phyloP scores from a whole-genome alignment of 1,140 invertebrate genomes.

The Orchesella cincta region DNA sequence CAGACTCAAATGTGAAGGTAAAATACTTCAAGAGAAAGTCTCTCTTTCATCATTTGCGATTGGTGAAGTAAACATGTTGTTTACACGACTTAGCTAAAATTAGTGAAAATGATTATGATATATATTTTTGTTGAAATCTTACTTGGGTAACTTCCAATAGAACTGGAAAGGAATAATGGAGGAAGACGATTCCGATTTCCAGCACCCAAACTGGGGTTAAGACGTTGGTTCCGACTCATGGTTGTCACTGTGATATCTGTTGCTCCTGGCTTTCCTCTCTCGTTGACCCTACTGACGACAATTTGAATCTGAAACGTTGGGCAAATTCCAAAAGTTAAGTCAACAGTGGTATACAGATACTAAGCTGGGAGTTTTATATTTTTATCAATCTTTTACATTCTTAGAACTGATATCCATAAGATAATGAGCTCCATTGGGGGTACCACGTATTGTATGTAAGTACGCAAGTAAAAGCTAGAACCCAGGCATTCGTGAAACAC shows the following conservation, averaged over 20 bases:
- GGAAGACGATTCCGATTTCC: conserved; percentile 35
- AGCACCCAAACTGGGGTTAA: not conserved
- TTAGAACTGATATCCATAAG: too few species aligned
- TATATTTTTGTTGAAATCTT: not conserved
- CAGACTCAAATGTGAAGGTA: not conserved
- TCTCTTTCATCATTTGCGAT: too few species aligned
- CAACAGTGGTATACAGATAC: too few species aligned
- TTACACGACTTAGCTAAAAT: too few species aligned
- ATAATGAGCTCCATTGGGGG: too few species aligned
- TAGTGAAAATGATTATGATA: not conserved
- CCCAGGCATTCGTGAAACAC: too few species aligned
- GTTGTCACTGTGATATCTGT: conserved; percentile 40
- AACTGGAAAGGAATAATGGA: conserved; percentile 19
- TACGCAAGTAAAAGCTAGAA: too few species aligned
- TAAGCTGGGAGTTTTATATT: too few species aligned
- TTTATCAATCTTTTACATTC: too few species aligned
- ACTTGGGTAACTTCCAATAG: conserved; percentile 15
- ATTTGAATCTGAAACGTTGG: conserved; percentile 45
- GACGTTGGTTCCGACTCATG: conserved; percentile 26
- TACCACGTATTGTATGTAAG: too few species aligned
- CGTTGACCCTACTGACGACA: conserved; percentile 35
- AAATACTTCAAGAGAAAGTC: not conserved
- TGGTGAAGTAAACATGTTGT: too few species aligned
- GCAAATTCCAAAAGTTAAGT: too few species aligned
- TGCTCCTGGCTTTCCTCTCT: conserved; percentile 31